A percentile compares a stretch with the other conserved stretches of the same genome.
Evolutionary conservation across 2,888 invertebrate genomes (phyloP).

Genomic region (Anarsia innoxiella): DNA sequence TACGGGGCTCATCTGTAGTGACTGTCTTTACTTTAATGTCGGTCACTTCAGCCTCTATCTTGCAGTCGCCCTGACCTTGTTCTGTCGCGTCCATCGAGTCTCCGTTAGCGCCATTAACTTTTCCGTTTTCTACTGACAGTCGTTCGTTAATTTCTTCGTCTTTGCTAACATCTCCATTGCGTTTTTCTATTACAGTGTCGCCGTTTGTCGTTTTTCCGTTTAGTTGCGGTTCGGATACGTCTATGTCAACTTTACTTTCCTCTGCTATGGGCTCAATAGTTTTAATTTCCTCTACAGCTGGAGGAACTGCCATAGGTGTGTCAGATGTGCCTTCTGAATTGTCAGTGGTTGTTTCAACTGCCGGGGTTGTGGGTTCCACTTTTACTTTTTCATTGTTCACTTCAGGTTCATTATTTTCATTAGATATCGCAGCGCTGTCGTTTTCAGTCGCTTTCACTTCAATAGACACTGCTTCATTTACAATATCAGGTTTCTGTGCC

Average conservation of each 20-base stretch:
- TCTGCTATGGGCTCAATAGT: conserved; percentile 16
- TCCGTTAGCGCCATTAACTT: conserved; percentile 43
- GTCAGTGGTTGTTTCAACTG: too few species aligned
- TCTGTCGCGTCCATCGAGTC: conserved; percentile 28
- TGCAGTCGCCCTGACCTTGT: conserved; percentile 53
- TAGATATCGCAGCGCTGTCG: background rate
- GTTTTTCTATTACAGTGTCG: conserved; percentile 22
- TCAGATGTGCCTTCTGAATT: too few species aligned
- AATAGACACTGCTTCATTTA: background rate
- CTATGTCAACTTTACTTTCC: conserved; percentile 27
- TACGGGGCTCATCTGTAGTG: conserved; percentile 59
- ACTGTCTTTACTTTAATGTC: conserved; percentile 76
- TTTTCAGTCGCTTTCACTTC: background rate
- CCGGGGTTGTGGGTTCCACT: background rate
- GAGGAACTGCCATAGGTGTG: conserved; percentile 9
- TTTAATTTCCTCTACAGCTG: conserved; percentile 12
- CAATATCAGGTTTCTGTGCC: background rate
- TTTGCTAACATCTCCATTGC: conserved; percentile 44
- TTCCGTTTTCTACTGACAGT: conserved; percentile 52
- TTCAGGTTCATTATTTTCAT: background rate
- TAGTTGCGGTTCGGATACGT: conserved; percentile 39
- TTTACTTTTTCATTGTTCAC: conserved; percentile 1
- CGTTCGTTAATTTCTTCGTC: conserved; percentile 49
- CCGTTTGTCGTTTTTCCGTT: conserved; percentile 58
- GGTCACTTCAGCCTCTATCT: conserved; percentile 38